These are phyloP conservation scores for Zaprionus gabonicus DNA, from an alignment of 1,140 invertebrate genomes.

Conservation along the genomic window DNA sequence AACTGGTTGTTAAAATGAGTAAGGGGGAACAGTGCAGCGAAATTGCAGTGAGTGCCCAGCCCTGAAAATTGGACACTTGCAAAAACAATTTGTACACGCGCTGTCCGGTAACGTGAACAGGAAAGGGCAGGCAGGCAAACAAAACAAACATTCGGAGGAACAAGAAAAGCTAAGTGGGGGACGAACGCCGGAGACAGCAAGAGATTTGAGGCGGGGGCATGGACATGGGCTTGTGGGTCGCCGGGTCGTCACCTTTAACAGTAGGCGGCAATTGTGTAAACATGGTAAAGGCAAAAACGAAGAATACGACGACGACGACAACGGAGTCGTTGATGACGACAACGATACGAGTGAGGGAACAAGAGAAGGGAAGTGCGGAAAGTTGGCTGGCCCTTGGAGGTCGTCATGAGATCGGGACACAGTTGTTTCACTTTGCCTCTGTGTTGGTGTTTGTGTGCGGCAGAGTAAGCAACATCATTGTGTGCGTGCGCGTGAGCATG, in stretches of 20 bases:
- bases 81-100: constrained; percentile 63
- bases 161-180: constrained; percentile 30
- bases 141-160: constrained; percentile 47
- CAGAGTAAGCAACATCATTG: neutral
- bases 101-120: constrained; percentile 35
- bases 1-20: neutral
- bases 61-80: constrained; percentile 59
- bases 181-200: constrained; percentile 9
- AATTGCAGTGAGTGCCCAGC: constrained; percentile 36
- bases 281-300: constrained; percentile 52
- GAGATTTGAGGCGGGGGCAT: constrained; percentile 11
- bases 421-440: constrained; percentile 8
- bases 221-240: constrained; percentile 49
- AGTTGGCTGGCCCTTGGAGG: constrained; percentile 63
- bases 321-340: constrained; percentile 17
- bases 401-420: constrained; percentile 44
- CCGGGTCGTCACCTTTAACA: constrained; percentile 73
- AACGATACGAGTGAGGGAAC: constrained; percentile 6
- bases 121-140: constrained; percentile 25
- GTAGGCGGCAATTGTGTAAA: constrained; percentile 75
- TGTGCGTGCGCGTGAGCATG: neutral
- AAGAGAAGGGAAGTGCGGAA: constrained; percentile 12
- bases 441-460: neutral
- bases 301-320: constrained; percentile 21
- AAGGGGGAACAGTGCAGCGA: neutral